Conservation (phyloP, 2,888 invertebrate species). For the Nephrocerus scutellatus region DNA sequence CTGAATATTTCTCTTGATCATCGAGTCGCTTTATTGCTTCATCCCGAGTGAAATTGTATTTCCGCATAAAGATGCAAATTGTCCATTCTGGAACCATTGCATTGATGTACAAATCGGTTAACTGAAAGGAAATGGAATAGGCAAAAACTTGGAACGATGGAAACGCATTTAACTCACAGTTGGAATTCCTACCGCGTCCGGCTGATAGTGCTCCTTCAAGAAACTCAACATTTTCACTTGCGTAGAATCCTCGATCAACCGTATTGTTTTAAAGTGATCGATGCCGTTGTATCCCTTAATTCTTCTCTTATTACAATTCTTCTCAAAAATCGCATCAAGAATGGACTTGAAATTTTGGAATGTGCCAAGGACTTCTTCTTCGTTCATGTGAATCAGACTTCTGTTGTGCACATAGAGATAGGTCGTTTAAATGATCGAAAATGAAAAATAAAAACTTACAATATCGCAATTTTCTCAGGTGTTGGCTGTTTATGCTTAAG, state of each 20-base stretch:
- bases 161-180: not conserved
- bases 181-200: slow-evolving; percentile 2
- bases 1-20: slow-evolving; percentile 31
- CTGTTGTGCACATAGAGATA: slow-evolving; percentile 5
- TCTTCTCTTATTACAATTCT: slow-evolving; percentile 20
- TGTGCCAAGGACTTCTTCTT: slow-evolving; percentile 15
- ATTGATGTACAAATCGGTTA: slow-evolving; percentile 33
- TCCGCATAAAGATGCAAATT: slow-evolving; percentile 36
- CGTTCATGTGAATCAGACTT: slow-evolving; percentile 17
- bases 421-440: not conserved
- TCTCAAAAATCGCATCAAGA: slow-evolving; percentile 25
- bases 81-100: slow-evolving; percentile 40
- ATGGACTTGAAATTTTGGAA: slow-evolving; percentile 12
- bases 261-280: slow-evolving; percentile 27
- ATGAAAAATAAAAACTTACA: slow-evolving; percentile 19
- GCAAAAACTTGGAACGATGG: no score
- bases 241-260: slow-evolving; percentile 26
- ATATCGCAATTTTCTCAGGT: slow-evolving; percentile 25
- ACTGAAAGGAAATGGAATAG: slow-evolving; percentile 21
- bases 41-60: slow-evolving; percentile 26
- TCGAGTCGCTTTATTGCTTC: slow-evolving; percentile 33
- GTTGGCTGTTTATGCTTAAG: no score
- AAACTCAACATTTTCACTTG: slow-evolving; percentile 28
- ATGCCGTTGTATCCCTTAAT: slow-evolving; percentile 23
- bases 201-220: slow-evolving; percentile 8